Evolutionary conservation across 2,888 invertebrate species (phyloP), one percentile per base, ranked within the genome.

Genomic region (Dicycla oo): DNA sequence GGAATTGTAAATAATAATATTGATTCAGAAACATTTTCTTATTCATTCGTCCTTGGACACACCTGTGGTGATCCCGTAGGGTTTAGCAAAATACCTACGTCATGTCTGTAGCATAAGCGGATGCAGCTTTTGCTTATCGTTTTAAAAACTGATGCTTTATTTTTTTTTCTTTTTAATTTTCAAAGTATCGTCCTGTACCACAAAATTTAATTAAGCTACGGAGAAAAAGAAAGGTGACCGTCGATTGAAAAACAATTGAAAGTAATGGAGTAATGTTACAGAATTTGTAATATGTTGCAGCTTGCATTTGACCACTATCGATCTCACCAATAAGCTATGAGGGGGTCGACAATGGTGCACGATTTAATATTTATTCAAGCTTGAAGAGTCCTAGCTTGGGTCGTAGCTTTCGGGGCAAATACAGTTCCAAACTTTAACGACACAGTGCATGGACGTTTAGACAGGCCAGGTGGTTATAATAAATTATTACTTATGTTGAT

Each of bases 1-100:
- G 23, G 20, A 20, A 58, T 73, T 34, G 11, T 26, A 40, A 58
- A 75, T 49, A 73, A 49, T 20, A 43, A 56, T 47, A 45, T 67
- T n/a, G 43, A 30, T 47, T 23, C 6, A n/a, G 5, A 49, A 23
- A 1, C 6, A 15, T 57, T 23, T 13, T 23, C 49, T 54, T 34
- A 18, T 38, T 69, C 3, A 15, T 58, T 40, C 5, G 26, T 23
- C n/a, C 10, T 38, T 74, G 45, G 5, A 23, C 15, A 53, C 26
- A 38, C 43, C n/a, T n/a, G 10, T 73, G 18, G 4, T n/a, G 11
- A 60, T 34, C 13, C 30, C 11, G 30, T 11, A 45, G 38, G 38
- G 13, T 53, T 73, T 30, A 13, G n/a, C 5, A 11, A 67, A 65
- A 47, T 67, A 45, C 1, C 7, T 11, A 13, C 53, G 34, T 34